Evolutionary conservation across 2,888 invertebrate species (phyloP).

Genomic region (Campoplex capitator): DNA sequence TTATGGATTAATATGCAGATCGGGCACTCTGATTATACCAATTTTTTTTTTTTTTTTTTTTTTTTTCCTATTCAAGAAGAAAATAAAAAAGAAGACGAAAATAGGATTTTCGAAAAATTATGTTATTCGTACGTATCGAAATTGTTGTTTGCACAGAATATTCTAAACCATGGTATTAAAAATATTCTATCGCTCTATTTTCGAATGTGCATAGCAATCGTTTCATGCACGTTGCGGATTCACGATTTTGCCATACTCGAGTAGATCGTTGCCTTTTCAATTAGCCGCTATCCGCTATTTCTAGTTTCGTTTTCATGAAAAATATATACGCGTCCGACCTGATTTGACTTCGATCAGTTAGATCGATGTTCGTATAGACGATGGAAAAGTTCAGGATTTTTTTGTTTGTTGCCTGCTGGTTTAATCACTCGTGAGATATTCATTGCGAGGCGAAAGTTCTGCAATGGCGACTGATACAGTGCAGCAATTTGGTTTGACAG

Average conservation of each 20-base stretch:
- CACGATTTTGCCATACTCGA: neutral
- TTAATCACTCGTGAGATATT: neutral
- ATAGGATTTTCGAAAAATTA: neutral
- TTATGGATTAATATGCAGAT: neutral
- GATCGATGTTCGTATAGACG: neutral
- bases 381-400: neutral
- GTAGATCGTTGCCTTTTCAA: conserved; percentile 28
- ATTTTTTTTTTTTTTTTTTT: neutral
- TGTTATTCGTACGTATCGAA: neutral
- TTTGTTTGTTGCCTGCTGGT: neutral
- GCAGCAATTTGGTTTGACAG: neutral
- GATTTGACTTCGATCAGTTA: conserved; percentile 29
- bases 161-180: neutral
- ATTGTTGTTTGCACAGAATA: conserved; percentile 1
- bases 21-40: neutral
- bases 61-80: neutral
- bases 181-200: conserved; percentile 8
- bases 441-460: neutral
- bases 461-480: conserved; percentile 42
- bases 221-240: neutral
- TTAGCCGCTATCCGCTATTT: conserved; percentile 15
- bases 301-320: conserved; percentile 1
- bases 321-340: conserved; percentile 18
- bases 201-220: conserved; percentile 10
- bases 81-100: neutral